Percentiles rank a stretch among this genome's conserved stretches.
These are phyloP conservation scores for Bubo blakistoni DNA, from an alignment of 2,113 vertebrate species.

Conservation along the genomic window DNA sequence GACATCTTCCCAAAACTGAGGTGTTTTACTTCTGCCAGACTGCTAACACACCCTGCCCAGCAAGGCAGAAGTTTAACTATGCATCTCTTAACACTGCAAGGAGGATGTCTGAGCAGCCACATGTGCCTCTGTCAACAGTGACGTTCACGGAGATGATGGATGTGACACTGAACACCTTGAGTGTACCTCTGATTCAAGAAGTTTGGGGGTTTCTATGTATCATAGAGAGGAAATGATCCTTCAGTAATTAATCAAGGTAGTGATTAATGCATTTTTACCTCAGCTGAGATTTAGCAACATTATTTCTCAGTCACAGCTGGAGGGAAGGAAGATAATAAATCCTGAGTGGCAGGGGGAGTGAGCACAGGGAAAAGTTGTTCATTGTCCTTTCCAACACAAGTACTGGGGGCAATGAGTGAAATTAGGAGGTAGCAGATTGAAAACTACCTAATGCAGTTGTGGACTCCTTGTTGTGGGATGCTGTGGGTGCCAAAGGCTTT, in stretches of 20 bases:
- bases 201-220: conserved; percentile 49
- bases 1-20: background rate
- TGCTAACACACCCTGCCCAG: background rate
- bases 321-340: conserved; percentile 47
- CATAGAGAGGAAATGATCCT: conserved; percentile 44
- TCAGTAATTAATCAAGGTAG: conserved; percentile 54
- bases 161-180: conserved; percentile 46
- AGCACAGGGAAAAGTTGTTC: background rate
- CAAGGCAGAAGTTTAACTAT: background rate
- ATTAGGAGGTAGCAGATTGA: background rate
- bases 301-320: conserved; percentile 52
- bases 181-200: conserved; percentile 44
- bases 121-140: conserved; percentile 1
- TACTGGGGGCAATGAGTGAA: background rate
- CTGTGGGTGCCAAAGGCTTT: background rate
- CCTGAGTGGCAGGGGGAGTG: background rate
- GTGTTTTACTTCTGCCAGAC: background rate
- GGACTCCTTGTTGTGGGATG: background rate
- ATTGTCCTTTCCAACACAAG: background rate
- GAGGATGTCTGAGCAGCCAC: background rate
- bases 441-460: background rate
- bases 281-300: conserved; percentile 35
- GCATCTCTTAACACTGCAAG: background rate
- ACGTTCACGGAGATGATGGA: background rate
- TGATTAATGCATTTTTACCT: conserved; percentile 51